Base-by-base conservation (phyloP, 1,140 invertebrate genomes). In the Aphelenchoides avenae region DNA sequence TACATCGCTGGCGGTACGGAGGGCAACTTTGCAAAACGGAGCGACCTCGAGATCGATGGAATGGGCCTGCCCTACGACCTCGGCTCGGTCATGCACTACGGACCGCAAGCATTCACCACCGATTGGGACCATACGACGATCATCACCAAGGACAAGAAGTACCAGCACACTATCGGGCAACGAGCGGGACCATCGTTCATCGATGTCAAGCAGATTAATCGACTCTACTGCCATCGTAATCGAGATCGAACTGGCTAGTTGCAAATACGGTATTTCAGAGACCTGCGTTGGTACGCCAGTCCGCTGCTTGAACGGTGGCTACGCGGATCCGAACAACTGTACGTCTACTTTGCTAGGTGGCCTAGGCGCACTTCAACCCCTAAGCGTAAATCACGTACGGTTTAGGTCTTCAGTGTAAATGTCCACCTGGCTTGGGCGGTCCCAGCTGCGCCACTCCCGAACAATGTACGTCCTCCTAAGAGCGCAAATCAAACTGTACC, bases 21-120 rank as follows among this genome's bases (percentile, higher is more conserved):
- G 20, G 63, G 67, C 18, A 75, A 75, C 57, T 69, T 64, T 46
- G 62, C 58, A 5, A 69, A 66, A 47, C 31, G 65, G 27, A 63
- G 48, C 29, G 66, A 68, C 29, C 51, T 66, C 37, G 71, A 74
- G 43, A 66, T 56, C 15, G 72, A 75, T 37, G 62, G 62, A 18
- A 77, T 75, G 71, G 72, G 72, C 36, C 53, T 68, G 41, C 74
- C 76, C 3, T 78, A 78, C 55, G 77, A 78, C 61, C 42, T 77
- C 27, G 71, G 72, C 11, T 76, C 71, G 15, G 61, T 76, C 2
- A 78, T 78, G 76, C 72, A 77, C 37, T 77, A 78, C 43, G 67
- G 69, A 3, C 61, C 68, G 31, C 64, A 68, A 48, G 73, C 71
- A 2, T 75, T 75, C 37, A 77, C 73, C 1, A 66, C 58, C 1